phyloP scores from a whole-genome alignment of 2,113 vertebrate genomes.

The Lonchura striata region DNA sequence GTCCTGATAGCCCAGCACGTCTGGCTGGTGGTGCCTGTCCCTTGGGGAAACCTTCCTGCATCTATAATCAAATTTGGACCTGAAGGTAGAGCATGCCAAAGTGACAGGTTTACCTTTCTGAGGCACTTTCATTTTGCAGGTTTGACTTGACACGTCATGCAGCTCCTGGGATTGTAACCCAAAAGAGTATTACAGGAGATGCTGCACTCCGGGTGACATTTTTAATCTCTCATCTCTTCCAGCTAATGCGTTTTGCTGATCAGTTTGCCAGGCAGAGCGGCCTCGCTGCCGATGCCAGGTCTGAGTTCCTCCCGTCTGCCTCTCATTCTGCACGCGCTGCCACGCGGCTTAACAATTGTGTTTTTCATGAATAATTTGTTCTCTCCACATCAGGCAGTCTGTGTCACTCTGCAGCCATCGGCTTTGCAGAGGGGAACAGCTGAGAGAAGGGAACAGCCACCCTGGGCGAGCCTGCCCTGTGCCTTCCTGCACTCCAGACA shows the following conservation, averaged over 20 bases:
- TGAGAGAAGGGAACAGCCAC: not conserved
- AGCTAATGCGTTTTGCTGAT: not conserved
- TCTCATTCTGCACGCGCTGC: conserved; percentile 26
- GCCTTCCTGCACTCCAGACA: not conserved
- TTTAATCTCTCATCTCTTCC: conserved; percentile 53
- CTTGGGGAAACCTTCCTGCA: not conserved
- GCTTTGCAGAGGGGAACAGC: not conserved
- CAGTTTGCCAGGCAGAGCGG: conserved; percentile 26
- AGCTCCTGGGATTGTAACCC: conserved; percentile 2
- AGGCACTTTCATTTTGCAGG: conserved; percentile 3
- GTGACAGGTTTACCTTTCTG: conserved; percentile 31
- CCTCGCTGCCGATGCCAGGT: not conserved
- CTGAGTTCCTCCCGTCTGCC: conserved; percentile 2
- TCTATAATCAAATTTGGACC: not conserved
- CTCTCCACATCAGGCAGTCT: conserved; percentile 19
- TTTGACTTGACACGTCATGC: conserved; percentile 5
- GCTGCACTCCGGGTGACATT: conserved; percentile 8
- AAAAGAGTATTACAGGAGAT: not conserved
- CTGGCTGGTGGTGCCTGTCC: not conserved
- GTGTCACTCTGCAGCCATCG: not conserved
- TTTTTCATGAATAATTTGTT: conserved; percentile 57
- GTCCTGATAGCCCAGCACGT: not conserved
- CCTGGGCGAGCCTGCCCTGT: not conserved
- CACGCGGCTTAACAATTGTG: conserved; percentile 32
- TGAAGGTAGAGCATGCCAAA: not conserved